Percentiles rank a stretch among this genome's conserved stretches.
Evolutionary conservation across 2,888 invertebrate species (phyloP).

Genomic region (Eupithecia tripunctaria): DNA sequence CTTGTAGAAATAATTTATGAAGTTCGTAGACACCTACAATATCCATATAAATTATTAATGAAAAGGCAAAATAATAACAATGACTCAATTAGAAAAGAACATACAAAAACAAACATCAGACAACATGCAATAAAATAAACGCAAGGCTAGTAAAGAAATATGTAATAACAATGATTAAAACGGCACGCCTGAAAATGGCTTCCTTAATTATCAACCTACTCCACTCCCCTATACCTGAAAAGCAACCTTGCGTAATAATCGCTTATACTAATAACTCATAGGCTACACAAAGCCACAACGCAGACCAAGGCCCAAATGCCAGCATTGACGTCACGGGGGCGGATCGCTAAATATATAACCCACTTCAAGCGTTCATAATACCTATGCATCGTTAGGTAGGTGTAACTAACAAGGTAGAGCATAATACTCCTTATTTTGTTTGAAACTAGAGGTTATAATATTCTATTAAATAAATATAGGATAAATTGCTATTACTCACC

Average conservation of each 20-base stretch:
- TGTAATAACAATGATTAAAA: neutral
- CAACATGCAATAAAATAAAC: neutral
- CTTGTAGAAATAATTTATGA: neutral
- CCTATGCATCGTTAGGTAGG: neutral
- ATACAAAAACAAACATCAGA: neutral
- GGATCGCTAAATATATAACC: slow-evolving; percentile 67
- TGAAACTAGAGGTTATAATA: neutral
- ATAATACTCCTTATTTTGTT: neutral
- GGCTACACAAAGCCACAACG: slow-evolving; percentile 31
- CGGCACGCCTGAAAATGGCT: neutral
- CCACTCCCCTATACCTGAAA: slow-evolving; percentile 13
- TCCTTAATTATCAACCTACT: slow-evolving; percentile 4
- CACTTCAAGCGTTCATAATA: slow-evolving; percentile 11
- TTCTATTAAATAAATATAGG: neutral
- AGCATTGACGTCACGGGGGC: slow-evolving; percentile 78
- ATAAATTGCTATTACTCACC: neutral
- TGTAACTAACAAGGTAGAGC: slow-evolving; percentile 4
- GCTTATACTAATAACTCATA: slow-evolving; percentile 33
- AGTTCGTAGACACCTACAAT: neutral
- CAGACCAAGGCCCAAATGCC: slow-evolving; percentile 71
- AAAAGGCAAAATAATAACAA: neutral
- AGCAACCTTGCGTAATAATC: slow-evolving; percentile 24
- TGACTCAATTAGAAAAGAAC: neutral
- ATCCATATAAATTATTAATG: neutral
- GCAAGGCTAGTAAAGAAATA: neutral